Conservation (phyloP, 2,113 vertebrate species). For the Cyprinus carpio region DNA sequence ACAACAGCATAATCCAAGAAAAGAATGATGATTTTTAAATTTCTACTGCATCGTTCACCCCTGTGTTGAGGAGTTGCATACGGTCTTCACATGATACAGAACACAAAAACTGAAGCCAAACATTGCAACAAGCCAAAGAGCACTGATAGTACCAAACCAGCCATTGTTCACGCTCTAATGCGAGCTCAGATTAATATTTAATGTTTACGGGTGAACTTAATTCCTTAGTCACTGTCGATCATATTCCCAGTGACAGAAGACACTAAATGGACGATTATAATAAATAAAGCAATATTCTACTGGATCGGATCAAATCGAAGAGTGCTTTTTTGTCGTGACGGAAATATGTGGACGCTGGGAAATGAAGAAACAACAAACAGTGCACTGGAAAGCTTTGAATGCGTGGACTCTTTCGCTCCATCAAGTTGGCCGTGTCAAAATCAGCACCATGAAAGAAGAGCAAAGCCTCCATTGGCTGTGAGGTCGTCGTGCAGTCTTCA, state of each 20-base stretch:
- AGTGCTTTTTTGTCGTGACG: conserved; percentile 21
- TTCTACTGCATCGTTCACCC: neutral
- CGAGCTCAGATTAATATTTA: neutral
- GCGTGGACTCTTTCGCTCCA: neutral
- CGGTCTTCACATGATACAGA: conserved; percentile 31
- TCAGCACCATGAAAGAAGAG: conserved; percentile 19
- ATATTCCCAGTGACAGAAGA: neutral
- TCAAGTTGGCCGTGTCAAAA: conserved; percentile 9
- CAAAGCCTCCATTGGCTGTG: conserved; percentile 6
- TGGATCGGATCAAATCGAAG: conserved; percentile 24
- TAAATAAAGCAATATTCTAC: conserved; percentile 30
- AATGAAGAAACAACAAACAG: conserved; percentile 32
- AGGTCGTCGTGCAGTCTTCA: conserved; percentile 19
- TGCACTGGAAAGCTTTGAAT: conserved; percentile 9
- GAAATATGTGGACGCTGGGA: conserved; percentile 10
- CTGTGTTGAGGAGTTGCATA: conserved; percentile 27
- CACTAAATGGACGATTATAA: neutral
- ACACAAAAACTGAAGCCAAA: neutral
- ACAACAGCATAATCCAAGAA: conserved; percentile 31
- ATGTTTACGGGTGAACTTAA: neutral
- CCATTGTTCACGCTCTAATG: neutral
- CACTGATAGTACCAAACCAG: conserved; percentile 10
- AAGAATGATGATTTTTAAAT: neutral
- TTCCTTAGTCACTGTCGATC: neutral
- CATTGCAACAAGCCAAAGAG: conserved; percentile 10